phyloP scores from a whole-genome alignment of 2,113 vertebrate species.

The Tragelaphus scriptus region DNA sequence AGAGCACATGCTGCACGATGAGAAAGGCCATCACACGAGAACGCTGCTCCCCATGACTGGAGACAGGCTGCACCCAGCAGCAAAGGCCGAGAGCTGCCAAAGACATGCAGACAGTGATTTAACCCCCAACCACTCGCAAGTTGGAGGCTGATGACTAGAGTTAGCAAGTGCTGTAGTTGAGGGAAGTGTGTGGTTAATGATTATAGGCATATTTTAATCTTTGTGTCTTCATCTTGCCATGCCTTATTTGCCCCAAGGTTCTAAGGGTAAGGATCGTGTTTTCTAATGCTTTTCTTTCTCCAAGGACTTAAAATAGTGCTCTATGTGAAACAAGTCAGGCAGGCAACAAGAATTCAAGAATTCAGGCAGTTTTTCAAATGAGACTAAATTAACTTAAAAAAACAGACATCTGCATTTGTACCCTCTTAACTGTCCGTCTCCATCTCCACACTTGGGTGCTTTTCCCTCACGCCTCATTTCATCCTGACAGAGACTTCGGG shows the following conservation, averaged over 20 bases:
- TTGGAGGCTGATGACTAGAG: background rate
- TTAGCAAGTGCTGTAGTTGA: background rate
- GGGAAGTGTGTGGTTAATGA: background rate
- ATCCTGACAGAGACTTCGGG: too few species aligned
- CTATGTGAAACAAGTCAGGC: background rate
- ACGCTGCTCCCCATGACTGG: background rate
- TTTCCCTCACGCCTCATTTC: background rate
- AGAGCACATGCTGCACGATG: rapidly evolving
- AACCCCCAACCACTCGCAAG: background rate
- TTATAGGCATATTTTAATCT: background rate
- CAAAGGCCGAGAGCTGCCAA: background rate
- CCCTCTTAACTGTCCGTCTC: background rate
- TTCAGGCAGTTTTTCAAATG: background rate
- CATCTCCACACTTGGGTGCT: background rate
- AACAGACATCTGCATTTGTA: background rate
- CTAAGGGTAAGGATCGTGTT: background rate
- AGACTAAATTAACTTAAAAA: background rate
- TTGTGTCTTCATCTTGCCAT: background rate
- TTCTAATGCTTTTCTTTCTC: background rate
- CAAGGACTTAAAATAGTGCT: background rate
- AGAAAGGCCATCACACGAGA: background rate
- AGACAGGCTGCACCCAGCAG: background rate
- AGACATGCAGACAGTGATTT: too few species aligned
- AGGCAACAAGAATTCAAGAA: background rate
- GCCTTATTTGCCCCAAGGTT: background rate